phyloP scores from a whole-genome alignment of 1,140 invertebrate genomes.

The Lanistes nyassanus region DNA sequence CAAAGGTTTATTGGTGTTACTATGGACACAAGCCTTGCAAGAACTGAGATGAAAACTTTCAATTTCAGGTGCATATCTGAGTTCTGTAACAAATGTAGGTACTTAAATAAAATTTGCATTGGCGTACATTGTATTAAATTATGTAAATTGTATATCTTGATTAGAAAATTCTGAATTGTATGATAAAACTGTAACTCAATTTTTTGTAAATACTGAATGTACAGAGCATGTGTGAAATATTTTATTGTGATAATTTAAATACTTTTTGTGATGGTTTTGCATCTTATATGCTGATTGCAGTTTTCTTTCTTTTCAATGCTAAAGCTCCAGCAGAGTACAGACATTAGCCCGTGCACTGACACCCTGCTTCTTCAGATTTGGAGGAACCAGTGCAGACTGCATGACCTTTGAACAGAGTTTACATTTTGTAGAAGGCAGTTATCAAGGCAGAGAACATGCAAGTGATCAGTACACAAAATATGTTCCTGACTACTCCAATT shows the following conservation, averaged over 20 bases:
- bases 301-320: background rate
- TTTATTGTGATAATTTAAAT: too few species aligned
- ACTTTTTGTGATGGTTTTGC: too few species aligned
- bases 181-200: too few species aligned
- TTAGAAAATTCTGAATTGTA: too few species aligned
- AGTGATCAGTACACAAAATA: slow-evolving; percentile 11
- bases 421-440: background rate
- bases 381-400: slow-evolving; percentile 55
- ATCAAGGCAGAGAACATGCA: slow-evolving; percentile 8
- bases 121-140: background rate
- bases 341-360: slow-evolving; percentile 46
- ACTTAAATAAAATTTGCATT: background rate
- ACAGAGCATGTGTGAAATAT: background rate
- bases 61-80: slow-evolving; percentile 19
- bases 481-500: slow-evolving; percentile 18
- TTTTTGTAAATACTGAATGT: too few species aligned
- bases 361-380: slow-evolving; percentile 52
- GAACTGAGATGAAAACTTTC: slow-evolving; percentile 30
- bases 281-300: background rate
- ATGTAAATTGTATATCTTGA: too few species aligned
- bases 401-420: slow-evolving; percentile 32
- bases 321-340: slow-evolving; percentile 29
- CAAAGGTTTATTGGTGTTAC: slow-evolving; percentile 33
- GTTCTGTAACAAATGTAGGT: background rate
- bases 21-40: slow-evolving; percentile 30